Conservation (phyloP, 2,113 vertebrate genomes). For the Ia io region DNA sequence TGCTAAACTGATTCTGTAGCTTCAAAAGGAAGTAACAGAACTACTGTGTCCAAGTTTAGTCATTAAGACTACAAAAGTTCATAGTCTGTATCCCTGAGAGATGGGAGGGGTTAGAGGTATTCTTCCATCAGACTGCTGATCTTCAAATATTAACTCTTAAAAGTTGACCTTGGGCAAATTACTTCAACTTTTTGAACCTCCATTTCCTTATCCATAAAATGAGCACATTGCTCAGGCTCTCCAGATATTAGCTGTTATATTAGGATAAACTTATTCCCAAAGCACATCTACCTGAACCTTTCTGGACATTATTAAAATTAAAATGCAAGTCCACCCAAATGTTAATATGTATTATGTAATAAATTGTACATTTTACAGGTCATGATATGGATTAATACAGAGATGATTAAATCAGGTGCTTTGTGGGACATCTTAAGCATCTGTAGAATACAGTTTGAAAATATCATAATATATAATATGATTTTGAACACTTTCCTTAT, state of each 20-base stretch:
- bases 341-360: neutral
- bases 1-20: neutral
- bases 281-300: neutral
- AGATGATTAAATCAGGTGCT: neutral
- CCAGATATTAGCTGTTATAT: neutral
- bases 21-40: neutral
- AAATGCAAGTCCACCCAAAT: neutral
- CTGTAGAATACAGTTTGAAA: neutral
- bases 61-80: neutral
- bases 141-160: neutral
- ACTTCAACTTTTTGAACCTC: neutral
- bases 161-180: neutral
- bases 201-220: neutral
- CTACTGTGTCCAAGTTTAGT: neutral
- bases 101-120: neutral
- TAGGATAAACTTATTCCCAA: neutral
- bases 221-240: neutral
- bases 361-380: neutral
- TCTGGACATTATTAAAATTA: neutral
- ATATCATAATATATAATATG: neutral
- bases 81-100: neutral
- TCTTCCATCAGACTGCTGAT: neutral
- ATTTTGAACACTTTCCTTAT: neutral
- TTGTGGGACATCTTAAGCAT: neutral
- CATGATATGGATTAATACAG: neutral